A percentile compares a stretch with the other conserved stretches of the same genome.
phyloP scores from a whole-genome alignment of 2,113 vertebrate species.

The Takifugu flavidus region DNA sequence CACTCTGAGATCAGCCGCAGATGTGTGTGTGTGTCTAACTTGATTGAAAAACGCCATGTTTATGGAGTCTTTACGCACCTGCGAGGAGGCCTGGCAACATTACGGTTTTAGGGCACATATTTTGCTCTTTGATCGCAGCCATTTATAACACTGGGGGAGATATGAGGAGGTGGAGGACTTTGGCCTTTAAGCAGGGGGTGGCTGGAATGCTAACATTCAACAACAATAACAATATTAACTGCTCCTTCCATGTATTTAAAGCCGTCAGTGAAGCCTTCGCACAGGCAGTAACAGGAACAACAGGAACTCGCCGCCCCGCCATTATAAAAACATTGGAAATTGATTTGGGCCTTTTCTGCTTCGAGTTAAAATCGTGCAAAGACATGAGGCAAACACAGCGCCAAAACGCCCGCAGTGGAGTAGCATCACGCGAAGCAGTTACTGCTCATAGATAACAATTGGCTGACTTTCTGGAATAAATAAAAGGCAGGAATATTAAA shows the following conservation, averaged over 20 bases:
- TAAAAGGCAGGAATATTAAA: no score
- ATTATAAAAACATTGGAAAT: no score
- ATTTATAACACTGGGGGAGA: neutral
- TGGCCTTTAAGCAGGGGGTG: slow-evolving; percentile 22
- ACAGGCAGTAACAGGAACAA: no score
- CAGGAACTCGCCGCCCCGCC: no score
- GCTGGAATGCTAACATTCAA: neutral
- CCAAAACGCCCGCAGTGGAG: neutral
- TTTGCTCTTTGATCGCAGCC: slow-evolving; percentile 22
- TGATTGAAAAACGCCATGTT: neutral
- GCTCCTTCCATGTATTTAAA: neutral
- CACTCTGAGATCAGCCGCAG: no score
- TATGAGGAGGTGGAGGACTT: slow-evolving; percentile 15
- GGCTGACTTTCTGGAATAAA: no score
- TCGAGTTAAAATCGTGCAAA: neutral
- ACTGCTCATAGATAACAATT: neutral
- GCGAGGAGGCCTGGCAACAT: slow-evolving; percentile 1
- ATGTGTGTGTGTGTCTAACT: neutral
- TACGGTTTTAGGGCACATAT: slow-evolving; percentile 13
- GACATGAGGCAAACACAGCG: neutral
- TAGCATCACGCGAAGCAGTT: neutral
- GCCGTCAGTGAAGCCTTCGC: slow-evolving; percentile 15
- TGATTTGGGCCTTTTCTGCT: neutral
- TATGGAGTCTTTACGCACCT: neutral
- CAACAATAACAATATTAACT: neutral